Percentiles rank a stretch among this genome's conserved stretches.
Evolutionary conservation across 2,888 invertebrate species (phyloP).

Genomic region (Andrena haemorrhoa): DNA sequence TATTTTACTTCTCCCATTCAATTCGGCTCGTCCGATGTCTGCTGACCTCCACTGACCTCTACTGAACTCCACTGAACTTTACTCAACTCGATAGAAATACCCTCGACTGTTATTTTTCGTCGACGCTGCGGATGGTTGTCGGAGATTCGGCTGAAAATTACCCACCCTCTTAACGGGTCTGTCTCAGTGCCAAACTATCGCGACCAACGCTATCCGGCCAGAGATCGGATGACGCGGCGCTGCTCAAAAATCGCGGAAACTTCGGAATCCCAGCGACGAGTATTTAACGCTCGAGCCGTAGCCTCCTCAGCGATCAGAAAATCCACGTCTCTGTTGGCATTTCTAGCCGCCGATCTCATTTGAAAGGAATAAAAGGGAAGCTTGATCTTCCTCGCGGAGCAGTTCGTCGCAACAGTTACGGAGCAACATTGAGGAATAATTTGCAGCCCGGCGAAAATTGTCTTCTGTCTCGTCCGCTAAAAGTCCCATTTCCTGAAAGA

Average conservation of each 20-base stretch:
- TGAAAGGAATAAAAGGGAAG: no score
- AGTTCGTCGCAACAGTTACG: background rate
- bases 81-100: background rate
- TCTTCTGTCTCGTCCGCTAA: background rate
- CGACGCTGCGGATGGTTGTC: constrained; percentile 54
- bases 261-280: constrained; percentile 7
- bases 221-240: constrained; percentile 59
- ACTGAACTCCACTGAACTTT: background rate
- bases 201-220: constrained; percentile 25
- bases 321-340: background rate
- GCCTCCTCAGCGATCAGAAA: background rate
- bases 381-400: background rate
- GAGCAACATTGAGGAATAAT: no score
- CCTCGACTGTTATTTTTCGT: constrained; percentile 45
- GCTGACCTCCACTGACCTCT: no score
- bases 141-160: constrained; percentile 51
- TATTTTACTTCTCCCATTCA: background rate
- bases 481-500: background rate
- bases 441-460: background rate
- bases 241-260: constrained; percentile 52
- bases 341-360: background rate
- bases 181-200: constrained; percentile 54
- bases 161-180: constrained; percentile 39
- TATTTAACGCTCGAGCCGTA: constrained; percentile 29
- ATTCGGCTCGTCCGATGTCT: background rate